A percentile compares a stretch with the other conserved stretches of the same genome.
These are phyloP conservation scores for Ia io DNA, from an alignment of 2,113 vertebrate genomes.

Conservation along the genomic window DNA sequence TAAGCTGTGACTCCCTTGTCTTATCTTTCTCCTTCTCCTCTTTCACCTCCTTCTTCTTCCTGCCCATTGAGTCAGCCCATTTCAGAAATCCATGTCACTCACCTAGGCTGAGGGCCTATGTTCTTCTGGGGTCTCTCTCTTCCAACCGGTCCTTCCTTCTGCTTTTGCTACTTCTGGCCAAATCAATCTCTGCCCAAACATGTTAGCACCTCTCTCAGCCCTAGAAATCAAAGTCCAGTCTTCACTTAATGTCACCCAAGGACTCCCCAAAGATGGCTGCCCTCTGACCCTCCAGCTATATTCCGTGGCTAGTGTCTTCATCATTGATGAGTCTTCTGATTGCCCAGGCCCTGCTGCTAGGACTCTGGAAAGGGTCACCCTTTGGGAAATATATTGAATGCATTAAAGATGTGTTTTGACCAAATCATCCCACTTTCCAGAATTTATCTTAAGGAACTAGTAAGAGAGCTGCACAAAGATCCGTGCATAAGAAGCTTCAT, in stretches of 20 bases:
- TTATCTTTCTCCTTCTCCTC: neutral
- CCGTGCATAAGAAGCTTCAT: neutral
- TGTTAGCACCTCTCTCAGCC: neutral
- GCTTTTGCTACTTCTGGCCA: neutral
- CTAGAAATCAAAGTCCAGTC: neutral
- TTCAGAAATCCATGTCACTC: too few relatives aligned
- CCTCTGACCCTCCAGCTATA: neutral
- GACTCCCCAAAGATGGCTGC: neutral
- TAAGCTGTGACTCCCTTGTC: accelerated
- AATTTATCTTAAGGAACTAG: constrained; percentile 21
- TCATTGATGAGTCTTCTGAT: neutral
- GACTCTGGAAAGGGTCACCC: neutral
- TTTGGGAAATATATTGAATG: neutral
- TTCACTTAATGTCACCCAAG: neutral
- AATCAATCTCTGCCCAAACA: neutral
- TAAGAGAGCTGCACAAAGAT: neutral
- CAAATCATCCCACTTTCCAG: neutral
- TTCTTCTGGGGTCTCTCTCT: neutral
- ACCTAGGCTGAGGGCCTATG: neutral
- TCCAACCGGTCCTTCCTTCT: neutral
- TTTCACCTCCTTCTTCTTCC: too few relatives aligned
- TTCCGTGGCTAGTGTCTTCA: accelerated
- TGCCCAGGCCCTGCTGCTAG: too few relatives aligned
- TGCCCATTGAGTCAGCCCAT: accelerated
- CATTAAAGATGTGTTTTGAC: neutral